Percentiles rank a stretch among this genome's conserved stretches.
Evolutionary conservation across 2,797 vertebrate species (phyloP).

Genomic region (Limnodromus scolopaceus): DNA sequence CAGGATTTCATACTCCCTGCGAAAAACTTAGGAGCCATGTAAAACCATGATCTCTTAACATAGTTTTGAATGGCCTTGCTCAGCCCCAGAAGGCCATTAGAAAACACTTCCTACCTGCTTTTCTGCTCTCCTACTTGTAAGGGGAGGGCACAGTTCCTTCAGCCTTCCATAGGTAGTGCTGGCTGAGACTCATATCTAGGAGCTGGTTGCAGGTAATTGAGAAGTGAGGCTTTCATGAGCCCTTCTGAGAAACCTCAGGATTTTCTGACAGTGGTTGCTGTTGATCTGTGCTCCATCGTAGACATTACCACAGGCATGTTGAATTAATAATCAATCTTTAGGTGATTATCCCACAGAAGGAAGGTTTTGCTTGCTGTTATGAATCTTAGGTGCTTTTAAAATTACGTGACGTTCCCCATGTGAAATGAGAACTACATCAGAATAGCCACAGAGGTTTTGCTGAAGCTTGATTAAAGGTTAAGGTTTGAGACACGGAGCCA

Average conservation of each 20-base stretch:
- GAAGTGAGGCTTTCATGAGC: background rate
- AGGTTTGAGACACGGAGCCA: background rate
- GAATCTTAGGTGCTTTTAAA: background rate
- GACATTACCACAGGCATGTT: background rate
- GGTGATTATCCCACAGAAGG: background rate
- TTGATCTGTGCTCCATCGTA: background rate
- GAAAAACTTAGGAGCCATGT: background rate
- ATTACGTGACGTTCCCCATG: accelerated
- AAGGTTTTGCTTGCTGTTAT: background rate
- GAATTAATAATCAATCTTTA: background rate
- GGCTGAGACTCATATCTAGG: background rate
- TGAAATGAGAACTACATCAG: background rate
- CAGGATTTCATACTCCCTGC: background rate
- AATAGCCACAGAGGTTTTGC: background rate
- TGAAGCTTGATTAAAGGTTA: background rate
- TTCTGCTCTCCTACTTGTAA: background rate
- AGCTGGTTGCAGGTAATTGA: background rate
- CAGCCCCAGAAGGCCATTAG: background rate
- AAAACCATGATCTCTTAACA: background rate
- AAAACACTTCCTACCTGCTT: background rate
- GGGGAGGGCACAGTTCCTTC: background rate
- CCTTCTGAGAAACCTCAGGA: background rate
- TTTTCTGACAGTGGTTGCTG: background rate
- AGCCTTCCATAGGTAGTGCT: background rate
- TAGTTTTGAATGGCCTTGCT: background rate